phyloP scores from a whole-genome alignment of 2,888 invertebrate genomes.

The Eupithecia tripunctaria region DNA sequence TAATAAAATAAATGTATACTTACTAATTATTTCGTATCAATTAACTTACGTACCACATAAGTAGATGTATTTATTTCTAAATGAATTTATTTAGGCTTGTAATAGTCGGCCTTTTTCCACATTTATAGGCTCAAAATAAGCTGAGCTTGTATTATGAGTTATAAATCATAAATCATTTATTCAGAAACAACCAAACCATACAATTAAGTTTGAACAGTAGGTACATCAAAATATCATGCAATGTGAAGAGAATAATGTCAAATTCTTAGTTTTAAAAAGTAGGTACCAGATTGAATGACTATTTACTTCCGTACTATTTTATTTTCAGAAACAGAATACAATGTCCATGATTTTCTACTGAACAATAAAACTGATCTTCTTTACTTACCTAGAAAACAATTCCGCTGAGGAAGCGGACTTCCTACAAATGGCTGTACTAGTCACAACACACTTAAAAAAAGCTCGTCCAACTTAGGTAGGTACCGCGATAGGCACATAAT shows the following conservation, averaged over 20 bases:
- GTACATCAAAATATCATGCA: too few species aligned
- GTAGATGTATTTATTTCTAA: background rate
- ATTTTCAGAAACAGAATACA: background rate
- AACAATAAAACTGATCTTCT: background rate
- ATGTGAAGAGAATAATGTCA: too few species aligned
- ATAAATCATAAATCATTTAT: too few species aligned
- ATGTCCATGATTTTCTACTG: background rate
- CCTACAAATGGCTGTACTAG: background rate
- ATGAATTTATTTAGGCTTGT: background rate
- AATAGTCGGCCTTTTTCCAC: background rate
- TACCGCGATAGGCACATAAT: conserved; percentile 20
- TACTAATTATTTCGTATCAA: too few species aligned
- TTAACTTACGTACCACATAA: too few species aligned
- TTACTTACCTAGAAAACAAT: background rate
- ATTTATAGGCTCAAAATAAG: background rate
- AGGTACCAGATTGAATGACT: background rate
- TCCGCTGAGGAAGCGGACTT: background rate
- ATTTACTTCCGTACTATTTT: background rate
- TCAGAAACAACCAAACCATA: too few species aligned
- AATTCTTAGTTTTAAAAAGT: too few species aligned
- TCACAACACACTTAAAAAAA: background rate
- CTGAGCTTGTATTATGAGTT: background rate
- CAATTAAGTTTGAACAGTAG: too few species aligned
- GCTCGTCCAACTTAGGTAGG: background rate
- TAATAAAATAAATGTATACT: background rate